Evolutionary conservation across 2,113 vertebrate species (phyloP).

Genomic region (Zootoca vivipara): DNA sequence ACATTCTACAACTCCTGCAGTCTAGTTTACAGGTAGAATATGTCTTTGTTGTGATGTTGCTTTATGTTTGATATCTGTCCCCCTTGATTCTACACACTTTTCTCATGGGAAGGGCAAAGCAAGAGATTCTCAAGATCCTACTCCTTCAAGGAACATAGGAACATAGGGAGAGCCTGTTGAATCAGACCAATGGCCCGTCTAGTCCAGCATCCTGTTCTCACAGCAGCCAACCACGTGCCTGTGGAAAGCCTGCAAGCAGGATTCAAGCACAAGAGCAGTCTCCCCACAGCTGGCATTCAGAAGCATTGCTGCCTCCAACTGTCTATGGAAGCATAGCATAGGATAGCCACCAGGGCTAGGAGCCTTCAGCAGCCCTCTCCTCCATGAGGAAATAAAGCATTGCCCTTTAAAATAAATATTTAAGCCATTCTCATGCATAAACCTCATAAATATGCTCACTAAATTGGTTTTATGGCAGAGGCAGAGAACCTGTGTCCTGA

Average conservation of each 20-base stretch:
- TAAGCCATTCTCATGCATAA: background rate
- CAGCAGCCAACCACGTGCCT: no score
- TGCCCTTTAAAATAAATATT: background rate
- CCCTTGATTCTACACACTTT: background rate
- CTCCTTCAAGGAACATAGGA: background rate
- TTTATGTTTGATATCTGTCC: background rate
- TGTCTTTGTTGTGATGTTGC: background rate
- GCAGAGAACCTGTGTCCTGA: background rate
- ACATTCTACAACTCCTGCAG: background rate
- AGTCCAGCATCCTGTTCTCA: no score
- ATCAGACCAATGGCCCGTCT: no score
- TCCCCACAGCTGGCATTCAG: no score
- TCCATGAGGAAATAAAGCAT: background rate
- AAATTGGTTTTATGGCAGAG: background rate
- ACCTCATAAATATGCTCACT: no score
- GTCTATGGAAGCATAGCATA: no score
- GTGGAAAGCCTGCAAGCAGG: no score
- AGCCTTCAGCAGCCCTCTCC: no score
- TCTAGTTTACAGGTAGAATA: constrained; percentile 3
- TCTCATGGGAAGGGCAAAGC: rapidly evolving
- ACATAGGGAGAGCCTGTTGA: no score
- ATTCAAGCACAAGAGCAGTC: no score
- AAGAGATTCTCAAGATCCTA: rapidly evolving
- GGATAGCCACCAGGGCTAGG: no score
- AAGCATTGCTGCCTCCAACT: no score